Base-by-base conservation (phyloP, 2,888 invertebrate genomes). In the Drosophila anomelani region DNA sequence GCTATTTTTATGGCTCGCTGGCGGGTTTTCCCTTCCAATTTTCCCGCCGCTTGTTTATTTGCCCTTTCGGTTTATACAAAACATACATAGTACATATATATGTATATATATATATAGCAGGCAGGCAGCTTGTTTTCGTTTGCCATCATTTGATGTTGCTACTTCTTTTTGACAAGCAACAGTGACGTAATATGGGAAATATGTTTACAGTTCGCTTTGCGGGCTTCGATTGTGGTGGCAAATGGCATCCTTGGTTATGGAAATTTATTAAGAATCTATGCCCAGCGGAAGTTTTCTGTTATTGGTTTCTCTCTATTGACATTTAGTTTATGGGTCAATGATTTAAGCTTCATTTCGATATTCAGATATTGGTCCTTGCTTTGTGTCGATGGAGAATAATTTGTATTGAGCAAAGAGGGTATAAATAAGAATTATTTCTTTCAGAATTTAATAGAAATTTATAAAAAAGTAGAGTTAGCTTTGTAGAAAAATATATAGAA, bases 181-280 rank as follows among this genome's bases (percentile, higher is more conserved):
- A 81, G 85, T 85, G 89, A 85, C 89, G 88, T 89, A 89, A 89
- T 89, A 85, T 76, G 75, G 72, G 69, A 78, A 79, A 89, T 89
- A 84, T 89, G 75, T 76, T 76, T 76, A 76, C 76, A 60, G 71
- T 59, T 58, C 47, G 46, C 26, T 36, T 43, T 39, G 41, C 66
- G 43, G 64, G 57, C 55, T 57, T 66, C 39, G 64, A 70, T 7
- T 23, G 56, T 32, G 38, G 38, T 20, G 34, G 46, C 15, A 9
- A 32, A 38, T 53, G 57, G 57, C 20, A 32, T 23, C 54, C 44
- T 58, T 17, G 51, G 55, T 47, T 64, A 69, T 62, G 60, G 63
- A 76, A 76, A 81, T 84, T 88, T 89, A 84, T 86, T 79, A 87
- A 84, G 82, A 88, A 78, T 80, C 72, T 69, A 77, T 80, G 85